Evolutionary conservation across 2,888 invertebrate species (phyloP).

Genomic region (Pollenia griseotomentosa): DNA sequence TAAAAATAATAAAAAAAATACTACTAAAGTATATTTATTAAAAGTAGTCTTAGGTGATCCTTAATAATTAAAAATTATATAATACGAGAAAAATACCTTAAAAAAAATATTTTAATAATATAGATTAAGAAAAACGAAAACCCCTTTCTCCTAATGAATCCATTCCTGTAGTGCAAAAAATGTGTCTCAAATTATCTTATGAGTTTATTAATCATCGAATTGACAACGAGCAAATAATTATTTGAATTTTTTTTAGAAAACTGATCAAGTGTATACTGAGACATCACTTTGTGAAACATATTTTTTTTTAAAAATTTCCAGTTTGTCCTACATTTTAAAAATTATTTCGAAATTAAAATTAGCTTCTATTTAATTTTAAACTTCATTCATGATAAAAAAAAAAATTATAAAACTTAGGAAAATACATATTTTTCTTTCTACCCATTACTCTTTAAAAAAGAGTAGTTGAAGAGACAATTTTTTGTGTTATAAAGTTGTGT

Average conservation of each 20-base stretch:
- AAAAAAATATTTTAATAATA: slow-evolving; percentile 41
- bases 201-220: slow-evolving; percentile 15
- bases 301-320: too few species aligned
- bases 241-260: neutral
- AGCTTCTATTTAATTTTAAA: too few species aligned
- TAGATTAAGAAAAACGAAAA: slow-evolving; percentile 24
- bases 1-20: slow-evolving; percentile 79
- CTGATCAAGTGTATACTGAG: too few species aligned
- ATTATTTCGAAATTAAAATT: too few species aligned
- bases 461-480: too few species aligned
- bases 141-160: neutral
- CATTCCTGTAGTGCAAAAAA: slow-evolving; percentile 26
- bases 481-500: too few species aligned
- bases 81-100: neutral
- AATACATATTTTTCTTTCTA: too few species aligned
- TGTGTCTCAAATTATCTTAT: neutral
- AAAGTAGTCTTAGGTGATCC: slow-evolving; percentile 53
- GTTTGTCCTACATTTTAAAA: too few species aligned
- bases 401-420: too few species aligned
- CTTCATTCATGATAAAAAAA: too few species aligned
- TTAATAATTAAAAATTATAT: slow-evolving; percentile 40
- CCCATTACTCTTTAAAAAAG: too few species aligned
- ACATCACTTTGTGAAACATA: too few species aligned
- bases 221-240: neutral
- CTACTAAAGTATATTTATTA: slow-evolving; percentile 61